These are phyloP conservation scores for Boulengeromyrus knoepffleri DNA, from an alignment of 2,113 vertebrate genomes.

Conservation along the genomic window DNA sequence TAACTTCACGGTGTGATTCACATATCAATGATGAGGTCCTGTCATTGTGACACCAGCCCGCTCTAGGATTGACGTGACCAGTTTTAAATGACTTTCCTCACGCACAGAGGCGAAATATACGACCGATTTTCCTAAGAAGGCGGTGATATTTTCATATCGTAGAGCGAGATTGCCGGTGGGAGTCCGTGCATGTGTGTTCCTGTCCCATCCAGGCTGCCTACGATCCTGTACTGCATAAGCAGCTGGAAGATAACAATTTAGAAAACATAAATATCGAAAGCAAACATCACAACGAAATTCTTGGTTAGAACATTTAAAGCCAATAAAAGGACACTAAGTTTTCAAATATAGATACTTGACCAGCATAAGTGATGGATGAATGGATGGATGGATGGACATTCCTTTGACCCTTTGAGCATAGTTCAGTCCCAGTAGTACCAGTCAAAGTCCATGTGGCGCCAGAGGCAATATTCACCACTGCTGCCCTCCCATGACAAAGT, in stretches of 20 bases:
- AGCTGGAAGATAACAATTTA: neutral
- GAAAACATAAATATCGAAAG: neutral
- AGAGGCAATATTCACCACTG: neutral
- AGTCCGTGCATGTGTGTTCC: neutral
- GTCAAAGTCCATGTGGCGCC: neutral
- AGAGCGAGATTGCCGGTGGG: neutral
- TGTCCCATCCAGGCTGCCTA: neutral
- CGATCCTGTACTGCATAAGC: neutral
- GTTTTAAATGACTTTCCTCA: slow-evolving; percentile 44
- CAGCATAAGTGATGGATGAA: neutral
- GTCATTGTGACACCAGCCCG: slow-evolving; percentile 52
- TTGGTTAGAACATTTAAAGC: neutral
- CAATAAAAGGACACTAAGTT: neutral
- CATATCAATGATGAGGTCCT: slow-evolving; percentile 30
- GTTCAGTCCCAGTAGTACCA: neutral
- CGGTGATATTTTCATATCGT: neutral
- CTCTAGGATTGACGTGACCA: slow-evolving; percentile 61
- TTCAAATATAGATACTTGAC: neutral
- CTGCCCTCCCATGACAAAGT: neutral
- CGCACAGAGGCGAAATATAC: slow-evolving; percentile 51
- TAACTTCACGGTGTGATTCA: slow-evolving; percentile 55
- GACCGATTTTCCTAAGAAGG: slow-evolving; percentile 32
- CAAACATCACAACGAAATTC: neutral
- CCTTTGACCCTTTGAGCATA: neutral
- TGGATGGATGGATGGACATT: neutral